Base-by-base conservation (phyloP, 2,113 vertebrate species). In the Onychorhynchus coronatus region DNA sequence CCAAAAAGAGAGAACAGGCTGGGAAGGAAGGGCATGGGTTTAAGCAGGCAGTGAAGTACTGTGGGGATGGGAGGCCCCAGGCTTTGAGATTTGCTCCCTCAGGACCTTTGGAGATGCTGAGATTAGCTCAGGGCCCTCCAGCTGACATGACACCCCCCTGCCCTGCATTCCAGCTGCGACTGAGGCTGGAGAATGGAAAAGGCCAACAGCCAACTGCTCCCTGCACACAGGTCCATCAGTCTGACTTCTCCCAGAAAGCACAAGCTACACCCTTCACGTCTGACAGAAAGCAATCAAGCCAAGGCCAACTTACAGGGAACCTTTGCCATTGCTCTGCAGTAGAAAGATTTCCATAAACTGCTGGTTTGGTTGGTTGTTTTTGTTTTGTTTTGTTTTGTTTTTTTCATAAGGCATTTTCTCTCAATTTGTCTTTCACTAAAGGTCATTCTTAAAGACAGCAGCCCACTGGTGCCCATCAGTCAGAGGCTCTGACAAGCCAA, bases 241-340 rank as follows among this genome's bases (percentile, higher is more conserved):
- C 81, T 35, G 67, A 88, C 42, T 25, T 76, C 75, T 73, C 88
- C 67, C 74, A 70, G 55, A 76, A 72, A 85, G 56, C 44, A 65
- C 65, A 31, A 73, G 9, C 77, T 63, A 47, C 53, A 28, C 53
- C 55, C 76, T 28, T 86, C 8, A 0, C 56, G n/a, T 39, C 78
- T 91, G 91, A 93, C 91, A 95, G 81, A 91, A 96, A 91, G 46
- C 88, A 91, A 88, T 88, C 88, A 93, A 70, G 59, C 75, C 85
- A 80, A 83, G 72, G 63, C 55, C 71, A 94, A 4, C 35, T 88
- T 46, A 70, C 63, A 90, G 92, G 52, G 47, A 88, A 86, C 90
- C 62, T 91, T 91, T 94, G 95, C 75, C 75, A 80, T 15, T 86
- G 71, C 67, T 93, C 53, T 84, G 78, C 82, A 63, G 50, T 3